These are phyloP conservation scores for Acanthornis magna DNA, from an alignment of 2,797 vertebrate species.

Conservation along the genomic window DNA sequence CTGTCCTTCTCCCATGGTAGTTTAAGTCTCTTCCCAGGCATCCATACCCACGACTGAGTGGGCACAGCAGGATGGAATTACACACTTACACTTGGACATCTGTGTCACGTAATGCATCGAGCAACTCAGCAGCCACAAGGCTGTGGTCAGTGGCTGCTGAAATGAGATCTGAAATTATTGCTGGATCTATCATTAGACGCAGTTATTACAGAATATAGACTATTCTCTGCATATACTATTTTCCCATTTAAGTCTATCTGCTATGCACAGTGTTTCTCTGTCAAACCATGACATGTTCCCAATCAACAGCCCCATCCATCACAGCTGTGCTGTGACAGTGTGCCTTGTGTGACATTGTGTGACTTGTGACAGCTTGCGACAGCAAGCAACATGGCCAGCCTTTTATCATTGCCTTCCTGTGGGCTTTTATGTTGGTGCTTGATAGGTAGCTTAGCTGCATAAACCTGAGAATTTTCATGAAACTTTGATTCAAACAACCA, in stretches of 20 bases:
- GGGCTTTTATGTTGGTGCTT: background rate
- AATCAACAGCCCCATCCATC: background rate
- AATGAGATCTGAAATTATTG: background rate
- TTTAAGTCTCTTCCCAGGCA: background rate
- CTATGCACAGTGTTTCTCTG: background rate
- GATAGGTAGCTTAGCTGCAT: background rate
- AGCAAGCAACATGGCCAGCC: background rate
- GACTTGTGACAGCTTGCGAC: background rate
- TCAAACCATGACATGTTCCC: background rate
- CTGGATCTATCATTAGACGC: background rate
- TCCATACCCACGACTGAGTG: rapidly evolving
- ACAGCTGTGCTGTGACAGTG: background rate
- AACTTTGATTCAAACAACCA: background rate
- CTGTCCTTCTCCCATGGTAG: background rate
- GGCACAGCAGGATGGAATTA: background rate
- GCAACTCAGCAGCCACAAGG: background rate
- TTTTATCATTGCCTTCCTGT: background rate
- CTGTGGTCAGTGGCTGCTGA: background rate
- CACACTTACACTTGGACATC: background rate
- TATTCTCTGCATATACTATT: background rate
- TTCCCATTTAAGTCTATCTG: background rate
- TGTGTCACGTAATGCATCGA: rapidly evolving
- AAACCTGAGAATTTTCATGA: background rate
- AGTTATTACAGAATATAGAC: background rate
- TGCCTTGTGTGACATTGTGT: background rate